Percentiles rank a stretch among this genome's conserved stretches.
Evolutionary conservation across 1,140 invertebrate species (phyloP).

Genomic region (Vanessa atalanta): DNA sequence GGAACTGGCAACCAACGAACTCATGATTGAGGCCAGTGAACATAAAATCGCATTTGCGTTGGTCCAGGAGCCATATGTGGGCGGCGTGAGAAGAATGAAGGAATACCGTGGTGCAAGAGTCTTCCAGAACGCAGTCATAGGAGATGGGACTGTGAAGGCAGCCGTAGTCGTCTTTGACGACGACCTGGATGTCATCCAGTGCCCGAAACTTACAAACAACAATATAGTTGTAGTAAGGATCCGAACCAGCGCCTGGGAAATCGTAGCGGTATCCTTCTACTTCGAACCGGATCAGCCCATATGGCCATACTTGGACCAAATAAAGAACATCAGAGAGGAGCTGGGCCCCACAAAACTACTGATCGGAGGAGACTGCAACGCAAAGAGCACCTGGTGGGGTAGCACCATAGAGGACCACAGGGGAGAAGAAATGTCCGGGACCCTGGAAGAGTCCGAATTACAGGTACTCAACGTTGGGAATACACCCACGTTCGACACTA

Average conservation of each 20-base stretch:
- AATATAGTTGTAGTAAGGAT: conserved; percentile 23
- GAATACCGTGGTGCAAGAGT: too few relatives aligned
- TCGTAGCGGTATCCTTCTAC: conserved; percentile 10
- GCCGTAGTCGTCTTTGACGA: conserved; percentile 25
- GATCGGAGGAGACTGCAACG: conserved; percentile 40
- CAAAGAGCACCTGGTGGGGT: conserved; percentile 41
- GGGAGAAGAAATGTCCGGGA: conserved; percentile 24
- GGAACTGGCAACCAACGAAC: conserved; percentile 21
- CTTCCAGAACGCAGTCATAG: background rate
- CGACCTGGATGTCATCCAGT: conserved; percentile 8
- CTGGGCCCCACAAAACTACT: background rate
- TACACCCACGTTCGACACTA: conserved; percentile 42
- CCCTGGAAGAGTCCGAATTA: conserved; percentile 25
- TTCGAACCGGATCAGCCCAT: conserved; percentile 15
- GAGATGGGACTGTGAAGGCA: conserved; percentile 18
- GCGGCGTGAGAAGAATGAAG: background rate
- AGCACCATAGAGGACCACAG: conserved; percentile 24
- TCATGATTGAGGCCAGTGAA: conserved; percentile 15
- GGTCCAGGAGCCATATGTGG: conserved; percentile 34
- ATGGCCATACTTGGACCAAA: conserved; percentile 6
- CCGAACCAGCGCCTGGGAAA: conserved; percentile 16
- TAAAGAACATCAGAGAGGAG: background rate
- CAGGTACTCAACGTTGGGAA: conserved; percentile 38
- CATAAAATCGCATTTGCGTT: conserved; percentile 2
- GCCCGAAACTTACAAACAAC: conserved; percentile 22